Base-by-base conservation (phyloP, 2,797 vertebrate species). In the Spinus olivaceus region DNA sequence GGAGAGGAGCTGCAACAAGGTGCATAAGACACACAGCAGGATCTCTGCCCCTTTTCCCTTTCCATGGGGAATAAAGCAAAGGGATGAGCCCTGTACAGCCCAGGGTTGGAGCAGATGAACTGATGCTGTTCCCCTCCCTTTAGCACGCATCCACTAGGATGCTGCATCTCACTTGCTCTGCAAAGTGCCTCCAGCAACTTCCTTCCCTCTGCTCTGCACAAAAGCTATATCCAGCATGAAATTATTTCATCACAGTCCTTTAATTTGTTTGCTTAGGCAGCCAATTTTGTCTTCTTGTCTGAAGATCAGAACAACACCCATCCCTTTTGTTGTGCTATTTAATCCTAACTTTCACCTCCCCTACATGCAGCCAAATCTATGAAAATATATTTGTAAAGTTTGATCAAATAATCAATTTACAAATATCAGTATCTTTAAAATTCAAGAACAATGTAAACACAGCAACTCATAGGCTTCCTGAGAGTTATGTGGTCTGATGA, bases 181-280 rank as follows among this genome's bases (percentile, higher is more conserved):
- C 13, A 56, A 64, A 84, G 18, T 2, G 5, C 25, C 61, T 90
- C 77, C 42, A 86, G 46, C 27, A 78, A 35, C 35, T 54, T 71
- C 18, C n/a, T 50, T 74, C 33, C 16, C 46, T 76, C 63, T 74
- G 37, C 42, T 88, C 28, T 50, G 12, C 63, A 79, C 33, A 74
- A 66, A 84, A 30, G 6, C 21, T 65, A 24, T 12, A 84, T 64
- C 60, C n/a, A 86, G 54, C 44, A 32, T 41, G 77, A 69, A 86
- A 74, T 84, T 46, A 35, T 60, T 82, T 85, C 22, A 91, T 65
- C 37, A 77, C 10, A 53, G n/a, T 21, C 69, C 47, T 32, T 64
- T 81, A 46, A 81, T 86, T 78, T 84, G 79, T 79, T 77, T 92
- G 41, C 33, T 70, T 73, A 49, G 19, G 60, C 56, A 90, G 42